A percentile compares a stretch with the other conserved stretches of the same genome.
Conservation (phyloP, 2,113 vertebrate genomes). For the Pseudonaja textilis region DNA sequence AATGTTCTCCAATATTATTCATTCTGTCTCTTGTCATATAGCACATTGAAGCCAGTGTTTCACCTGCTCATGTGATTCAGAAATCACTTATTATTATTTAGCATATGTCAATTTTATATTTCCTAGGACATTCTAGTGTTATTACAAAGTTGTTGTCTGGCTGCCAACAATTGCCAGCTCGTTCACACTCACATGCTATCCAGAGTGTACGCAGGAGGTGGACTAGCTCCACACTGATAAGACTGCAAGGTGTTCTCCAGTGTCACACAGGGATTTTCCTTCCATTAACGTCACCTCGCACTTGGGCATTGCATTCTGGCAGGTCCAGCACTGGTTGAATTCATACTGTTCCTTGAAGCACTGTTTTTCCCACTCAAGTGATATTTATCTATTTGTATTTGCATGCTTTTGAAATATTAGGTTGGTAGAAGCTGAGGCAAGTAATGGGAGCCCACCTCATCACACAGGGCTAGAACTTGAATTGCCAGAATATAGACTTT, state of each 20-base stretch:
- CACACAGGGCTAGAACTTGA: not conserved
- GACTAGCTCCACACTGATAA: not conserved
- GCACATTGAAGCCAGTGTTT: not conserved
- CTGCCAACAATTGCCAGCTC: not conserved
- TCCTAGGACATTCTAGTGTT: not conserved
- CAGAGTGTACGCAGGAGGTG: not conserved
- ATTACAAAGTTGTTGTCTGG: not conserved
- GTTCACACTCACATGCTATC: not conserved
- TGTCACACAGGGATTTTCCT: not conserved
- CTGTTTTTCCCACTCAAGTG: not conserved
- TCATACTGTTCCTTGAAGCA: not conserved
- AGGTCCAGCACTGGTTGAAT: not conserved
- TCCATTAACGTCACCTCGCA: not conserved
- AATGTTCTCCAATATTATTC: not conserved
- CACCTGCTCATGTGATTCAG: not conserved
- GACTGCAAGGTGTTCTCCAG: not conserved
- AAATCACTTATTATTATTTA: not conserved
- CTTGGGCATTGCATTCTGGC: not conserved
- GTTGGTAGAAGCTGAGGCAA: not conserved
- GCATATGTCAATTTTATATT: not conserved
- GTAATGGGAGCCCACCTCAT: not conserved
- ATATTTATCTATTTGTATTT: not conserved
- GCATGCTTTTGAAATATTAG: not conserved
- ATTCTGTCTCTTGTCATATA: not conserved
- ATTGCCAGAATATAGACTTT: not conserved